phyloP scores from a whole-genome alignment of 2,113 vertebrate species.

The Pseudopodoces humilis region DNA sequence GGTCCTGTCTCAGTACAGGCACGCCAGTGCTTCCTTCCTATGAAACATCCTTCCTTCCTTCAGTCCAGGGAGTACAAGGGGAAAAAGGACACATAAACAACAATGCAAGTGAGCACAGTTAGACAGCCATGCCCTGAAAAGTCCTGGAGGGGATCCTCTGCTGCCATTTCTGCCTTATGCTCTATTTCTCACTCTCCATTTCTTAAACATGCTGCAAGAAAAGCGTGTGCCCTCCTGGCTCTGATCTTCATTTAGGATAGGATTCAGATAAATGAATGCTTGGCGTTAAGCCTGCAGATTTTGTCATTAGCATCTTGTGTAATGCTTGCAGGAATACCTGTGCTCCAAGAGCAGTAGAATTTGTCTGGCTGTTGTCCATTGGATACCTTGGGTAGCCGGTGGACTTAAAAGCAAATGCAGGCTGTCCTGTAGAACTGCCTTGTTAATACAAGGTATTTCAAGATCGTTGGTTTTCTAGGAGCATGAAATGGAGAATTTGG shows the following conservation, averaged over 20 bases:
- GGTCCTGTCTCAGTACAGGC: background rate
- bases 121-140: background rate
- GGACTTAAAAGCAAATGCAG: background rate
- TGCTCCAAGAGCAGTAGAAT: background rate
- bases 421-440: background rate
- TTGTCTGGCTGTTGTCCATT: background rate
- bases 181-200: background rate
- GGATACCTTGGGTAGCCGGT: background rate
- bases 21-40: slow-evolving; percentile 25
- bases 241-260: background rate
- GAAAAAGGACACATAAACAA: background rate
- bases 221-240: background rate
- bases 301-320: background rate
- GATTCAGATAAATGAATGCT: background rate
- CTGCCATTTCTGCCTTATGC: background rate
- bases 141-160: background rate
- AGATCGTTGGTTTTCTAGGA: background rate
- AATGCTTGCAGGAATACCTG: background rate
- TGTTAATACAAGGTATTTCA: background rate
- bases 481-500: background rate
- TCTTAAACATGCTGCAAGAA: background rate
- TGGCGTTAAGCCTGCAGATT: background rate
- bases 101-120: background rate
- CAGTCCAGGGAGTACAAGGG: background rate
- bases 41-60: slow-evolving; percentile 38